Conservation (phyloP, 2,797 vertebrate genomes). For the Sarcophilus harrisii region DNA sequence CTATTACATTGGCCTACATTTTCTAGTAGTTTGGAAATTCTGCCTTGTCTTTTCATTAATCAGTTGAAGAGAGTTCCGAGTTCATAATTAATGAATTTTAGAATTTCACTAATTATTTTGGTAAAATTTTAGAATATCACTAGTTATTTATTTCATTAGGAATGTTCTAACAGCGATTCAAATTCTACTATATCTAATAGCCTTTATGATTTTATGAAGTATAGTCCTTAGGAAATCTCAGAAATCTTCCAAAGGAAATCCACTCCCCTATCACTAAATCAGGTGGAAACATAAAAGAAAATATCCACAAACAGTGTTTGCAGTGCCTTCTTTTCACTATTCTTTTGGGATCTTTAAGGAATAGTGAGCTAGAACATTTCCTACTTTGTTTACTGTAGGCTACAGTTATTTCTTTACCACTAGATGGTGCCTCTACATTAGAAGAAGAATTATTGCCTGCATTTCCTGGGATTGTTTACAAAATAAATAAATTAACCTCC, state of each 20-base stretch:
- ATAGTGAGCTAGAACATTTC: background rate
- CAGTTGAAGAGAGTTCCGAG: constrained; percentile 1
- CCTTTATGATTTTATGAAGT: constrained; percentile 40
- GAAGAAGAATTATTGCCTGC: background rate
- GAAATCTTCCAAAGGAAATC: background rate
- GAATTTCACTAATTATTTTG: background rate
- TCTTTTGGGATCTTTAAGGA: background rate
- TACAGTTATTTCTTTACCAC: background rate
- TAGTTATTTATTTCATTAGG: constrained; percentile 3
- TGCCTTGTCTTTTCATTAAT: constrained; percentile 4
- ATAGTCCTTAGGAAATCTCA: background rate
- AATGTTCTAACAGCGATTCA: background rate
- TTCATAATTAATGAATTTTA: background rate
- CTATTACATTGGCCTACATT: background rate
- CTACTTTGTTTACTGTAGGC: background rate
- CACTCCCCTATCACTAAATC: background rate
- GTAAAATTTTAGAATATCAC: background rate
- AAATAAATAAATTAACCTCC: background rate
- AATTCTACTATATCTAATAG: background rate
- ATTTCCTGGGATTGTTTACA: background rate
- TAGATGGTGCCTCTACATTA: background rate
- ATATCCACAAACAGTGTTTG: background rate
- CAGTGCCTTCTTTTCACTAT: background rate
- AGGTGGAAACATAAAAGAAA: background rate
- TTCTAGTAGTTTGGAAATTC: constrained; percentile 23